A percentile compares a stretch with the other conserved stretches of the same genome.
These are phyloP conservation scores for Lasioglossum oenotherae DNA, from an alignment of 2,888 invertebrate genomes.

Conservation along the genomic window DNA sequence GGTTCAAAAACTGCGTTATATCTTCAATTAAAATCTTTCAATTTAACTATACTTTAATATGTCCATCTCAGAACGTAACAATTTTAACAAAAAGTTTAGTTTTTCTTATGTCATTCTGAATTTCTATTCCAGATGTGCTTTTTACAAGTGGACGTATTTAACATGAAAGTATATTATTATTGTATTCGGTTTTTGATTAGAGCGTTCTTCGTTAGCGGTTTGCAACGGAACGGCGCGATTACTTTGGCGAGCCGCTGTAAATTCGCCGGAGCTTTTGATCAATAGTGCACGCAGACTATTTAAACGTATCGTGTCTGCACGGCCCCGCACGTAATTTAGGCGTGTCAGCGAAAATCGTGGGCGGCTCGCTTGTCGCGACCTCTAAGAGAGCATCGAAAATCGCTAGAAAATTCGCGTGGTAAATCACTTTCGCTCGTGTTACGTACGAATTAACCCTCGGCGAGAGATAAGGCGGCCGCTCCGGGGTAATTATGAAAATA, in stretches of 20 bases:
- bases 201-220: background rate
- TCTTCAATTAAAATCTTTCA: too few relatives aligned
- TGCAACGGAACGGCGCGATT: background rate
- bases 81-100: too few relatives aligned
- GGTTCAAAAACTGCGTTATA: too few relatives aligned
- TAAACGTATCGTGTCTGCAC: conserved; percentile 21
- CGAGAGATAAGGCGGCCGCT: conserved; percentile 40
- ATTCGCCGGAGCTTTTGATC: conserved; percentile 4
- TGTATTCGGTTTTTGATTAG: background rate
- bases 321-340: conserved; percentile 33
- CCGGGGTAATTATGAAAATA: conserved; percentile 52
- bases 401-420: conserved; percentile 55
- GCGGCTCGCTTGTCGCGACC: conserved; percentile 33
- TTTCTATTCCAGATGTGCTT: background rate
- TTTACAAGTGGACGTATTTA: background rate
- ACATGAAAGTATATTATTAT: background rate
- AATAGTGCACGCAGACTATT: conserved; percentile 9
- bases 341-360: conserved; percentile 34
- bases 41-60: too few relatives aligned
- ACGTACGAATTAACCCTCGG: conserved; percentile 46
- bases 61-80: too few relatives aligned
- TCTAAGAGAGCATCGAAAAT: conserved; percentile 60
- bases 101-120: too few relatives aligned
- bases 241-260: background rate
- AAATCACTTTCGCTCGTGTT: conserved; percentile 62